A percentile compares a stretch with the other conserved stretches of the same genome.
Evolutionary conservation across 2,113 vertebrate species (phyloP).

Genomic region (Nanorana parkeri): DNA sequence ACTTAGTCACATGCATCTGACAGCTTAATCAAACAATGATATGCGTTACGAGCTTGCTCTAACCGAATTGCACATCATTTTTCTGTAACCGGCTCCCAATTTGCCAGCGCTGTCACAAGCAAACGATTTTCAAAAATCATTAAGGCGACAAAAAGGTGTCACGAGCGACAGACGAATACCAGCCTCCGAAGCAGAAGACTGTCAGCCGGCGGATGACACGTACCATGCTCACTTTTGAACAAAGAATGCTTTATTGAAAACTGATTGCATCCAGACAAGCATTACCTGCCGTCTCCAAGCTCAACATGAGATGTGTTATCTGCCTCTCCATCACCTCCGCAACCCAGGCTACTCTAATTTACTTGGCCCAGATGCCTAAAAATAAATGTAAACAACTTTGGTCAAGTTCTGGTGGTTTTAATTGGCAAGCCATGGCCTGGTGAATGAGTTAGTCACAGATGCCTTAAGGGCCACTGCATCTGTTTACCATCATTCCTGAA

Average conservation of each 20-base stretch:
- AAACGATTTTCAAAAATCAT: too few relatives aligned
- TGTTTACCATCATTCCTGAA: slow-evolving; percentile 43
- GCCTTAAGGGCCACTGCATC: slow-evolving; percentile 38
- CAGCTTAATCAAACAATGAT: too few relatives aligned
- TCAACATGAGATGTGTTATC: slow-evolving; percentile 45
- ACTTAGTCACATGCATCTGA: too few relatives aligned
- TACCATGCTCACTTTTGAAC: slow-evolving; percentile 21
- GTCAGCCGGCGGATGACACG: neutral
- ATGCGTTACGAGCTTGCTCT: too few relatives aligned
- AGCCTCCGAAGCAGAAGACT: neutral
- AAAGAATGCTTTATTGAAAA: slow-evolving; percentile 41
- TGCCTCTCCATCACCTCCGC: slow-evolving; percentile 14
- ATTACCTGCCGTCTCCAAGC: slow-evolving; percentile 43
- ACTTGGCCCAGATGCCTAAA: slow-evolving; percentile 39
- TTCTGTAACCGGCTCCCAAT: too few relatives aligned
- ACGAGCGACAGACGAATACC: neutral
- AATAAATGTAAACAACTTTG: slow-evolving; percentile 44
- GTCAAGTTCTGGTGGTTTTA: slow-evolving; percentile 35
- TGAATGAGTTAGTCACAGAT: neutral
- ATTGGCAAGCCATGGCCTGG: slow-evolving; percentile 35
- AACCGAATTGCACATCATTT: too few relatives aligned
- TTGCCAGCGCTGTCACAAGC: too few relatives aligned
- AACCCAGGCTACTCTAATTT: slow-evolving; percentile 5
- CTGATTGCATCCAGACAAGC: slow-evolving; percentile 38
- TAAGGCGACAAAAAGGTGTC: neutral